Base-by-base conservation (phyloP, 2,113 vertebrate genomes). In the Aepyceros melampus region DNA sequence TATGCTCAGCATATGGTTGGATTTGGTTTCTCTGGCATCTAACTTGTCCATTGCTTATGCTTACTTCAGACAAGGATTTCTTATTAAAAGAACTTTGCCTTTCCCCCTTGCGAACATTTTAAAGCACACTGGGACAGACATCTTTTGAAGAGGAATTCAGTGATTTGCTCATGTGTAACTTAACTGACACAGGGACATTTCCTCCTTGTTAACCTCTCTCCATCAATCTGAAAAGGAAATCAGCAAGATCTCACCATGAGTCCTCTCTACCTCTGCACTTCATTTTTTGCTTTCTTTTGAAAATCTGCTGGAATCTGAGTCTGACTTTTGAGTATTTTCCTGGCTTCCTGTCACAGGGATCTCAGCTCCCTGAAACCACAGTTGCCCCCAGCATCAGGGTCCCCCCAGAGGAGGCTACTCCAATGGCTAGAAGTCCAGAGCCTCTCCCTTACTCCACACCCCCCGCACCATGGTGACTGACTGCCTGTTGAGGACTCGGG, bases 101-200 rank as follows among this genome's bases (percentile, higher is more conserved):
- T 88, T 58, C 49, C 21, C 43, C 19, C 11, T 31, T 56, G 29
- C 58, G 85, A 85, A 83, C 43, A 56, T 74, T 40, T 81, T 40
- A 96, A 84, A 64, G 40, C 16, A 43, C 45, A 47, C 71, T 95
- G 86, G 60, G 33, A 89, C 19, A 36, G 15, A 49, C 1, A 60
- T 43, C 71, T 92, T 89, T 92, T 56, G 36, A 84, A 90, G 84
- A 97, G 43, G 94, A 71, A 87, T 47, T 55, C 60, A 79, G 58
- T 13, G 67, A 45, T 79, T 79, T 88, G 47, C 67, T 96, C 53
- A 17, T 7, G 0, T 58, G 8, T 36, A 40, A 79, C 53, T 91
- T 79, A 58, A 83, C 14, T 55, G 74, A 82, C 55, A 76, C 27
- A 36, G 81, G 36, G 53, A 67, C 16, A 11, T 82, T 92, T 74